Base-by-base conservation (phyloP, 2,888 invertebrate genomes). In the Trachelus iudaicus region DNA sequence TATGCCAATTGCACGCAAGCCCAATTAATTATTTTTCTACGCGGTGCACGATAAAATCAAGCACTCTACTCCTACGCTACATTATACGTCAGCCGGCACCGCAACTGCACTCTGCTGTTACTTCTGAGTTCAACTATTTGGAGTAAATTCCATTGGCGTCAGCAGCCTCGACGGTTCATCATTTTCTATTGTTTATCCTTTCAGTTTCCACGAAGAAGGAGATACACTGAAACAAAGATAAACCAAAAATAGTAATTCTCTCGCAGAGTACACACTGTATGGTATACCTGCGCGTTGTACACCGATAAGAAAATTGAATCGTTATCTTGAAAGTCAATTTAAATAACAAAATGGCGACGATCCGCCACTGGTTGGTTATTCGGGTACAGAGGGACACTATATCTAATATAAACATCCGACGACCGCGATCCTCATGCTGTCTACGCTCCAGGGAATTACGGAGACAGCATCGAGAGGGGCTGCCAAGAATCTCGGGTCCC, bases 351-450 rank as follows among this genome's bases (percentile, higher is more conserved):
- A 56, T 56, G 23, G 23, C 56, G 23, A 23, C 83, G 82, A 83
- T 81, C 56, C 79, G 85, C 80, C 84, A 84, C 84, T 82, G 83
- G 81, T 77, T 79, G 84, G 85, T 84, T 85, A 85, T 85, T 85
- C 83, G 85, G 84, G 82, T 85, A 85, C 85, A 85, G 85, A 85
- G 85, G 83, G 31, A 76, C 40, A 40, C 40, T 69, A 77, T 73
- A 73, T 73, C 56, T 56, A 56, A 56, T 85, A 86, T 86, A 86
- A 86, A 86, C 86, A 86, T 85, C 81, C 81, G 82, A 85, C 85
- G 86, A 86, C 85, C 85, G 85, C 85, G 82, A 86, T 86, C 85
- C 84, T 86, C 85, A 83, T 84, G 85, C 84, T 82, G 85, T 83
- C 56, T 56, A 56, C 56, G 56, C 56, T 56, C 56, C 23, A 56